Evolutionary conservation across 2,113 vertebrate genomes (phyloP), one percentile per base, ranked within the genome.

Genomic region (Hippocampus barbouri): DNA sequence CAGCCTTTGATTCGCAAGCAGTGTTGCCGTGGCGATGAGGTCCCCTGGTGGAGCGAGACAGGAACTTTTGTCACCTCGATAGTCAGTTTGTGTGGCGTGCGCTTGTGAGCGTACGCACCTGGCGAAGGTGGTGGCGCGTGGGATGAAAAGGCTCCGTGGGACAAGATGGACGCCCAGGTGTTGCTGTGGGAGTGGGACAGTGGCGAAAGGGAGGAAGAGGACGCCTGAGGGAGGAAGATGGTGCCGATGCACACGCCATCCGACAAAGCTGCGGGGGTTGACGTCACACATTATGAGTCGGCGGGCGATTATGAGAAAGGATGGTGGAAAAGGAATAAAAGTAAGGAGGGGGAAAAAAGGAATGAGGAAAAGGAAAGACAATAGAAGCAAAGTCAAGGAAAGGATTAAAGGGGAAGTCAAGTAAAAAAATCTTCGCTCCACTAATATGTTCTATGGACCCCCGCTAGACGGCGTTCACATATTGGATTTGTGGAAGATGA

Each of bases 91-190:
- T 65, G 27, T 45, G 38, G 51, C 54, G 66, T 66, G 74, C 49
- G 66, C 43, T 18, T 40, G 41, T 65, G 61, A 40, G 27, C 27
- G 23, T 12, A 16, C 70, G 71, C 16, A 91, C 90, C 88, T 70
- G 92, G 88, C 11, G 89, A 73, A 4, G 91, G 91, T 0, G 90
- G 87, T 4, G 85, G 89, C 4, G 68, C 63, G 72, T 87, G 78
- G 1, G 84, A 70, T 3, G 90, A 91, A 81, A 92, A 92, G 69
- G 88, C 86, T 74, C 93, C 91, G 0, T 93, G 91, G 30, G 89
- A 77, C 41, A 93, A 54, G 76, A 90, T 79, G 83, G 89, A 83
- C 77, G 76, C 76, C 91, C 92, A 92, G 77, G 87, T 86, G 87
- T 93, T 93, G 66, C 74, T 10, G 74, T 92, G 92, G 20, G 64